Evolutionary conservation across 2,113 vertebrate species (phyloP).

Genomic region (Prinia subflava): DNA sequence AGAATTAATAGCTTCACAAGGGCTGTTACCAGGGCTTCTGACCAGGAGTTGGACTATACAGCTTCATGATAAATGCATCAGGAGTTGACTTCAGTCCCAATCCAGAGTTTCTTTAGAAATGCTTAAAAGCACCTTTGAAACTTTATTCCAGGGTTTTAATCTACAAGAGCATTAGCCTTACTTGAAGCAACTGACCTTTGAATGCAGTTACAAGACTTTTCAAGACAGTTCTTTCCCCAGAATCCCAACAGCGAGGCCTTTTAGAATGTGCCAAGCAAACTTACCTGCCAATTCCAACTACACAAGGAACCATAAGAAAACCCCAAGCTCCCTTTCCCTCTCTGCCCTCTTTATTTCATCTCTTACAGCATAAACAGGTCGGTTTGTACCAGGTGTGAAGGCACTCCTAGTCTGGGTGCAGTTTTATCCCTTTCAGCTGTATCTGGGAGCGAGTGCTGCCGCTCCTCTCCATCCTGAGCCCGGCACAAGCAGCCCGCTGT

Average conservation of each 20-base stretch:
- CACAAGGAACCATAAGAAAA: accelerated
- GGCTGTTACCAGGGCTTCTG: background rate
- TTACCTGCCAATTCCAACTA: background rate
- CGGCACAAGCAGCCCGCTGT: background rate
- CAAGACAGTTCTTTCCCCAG: background rate
- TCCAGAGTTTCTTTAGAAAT: background rate
- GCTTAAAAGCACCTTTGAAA: background rate
- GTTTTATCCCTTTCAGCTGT: background rate
- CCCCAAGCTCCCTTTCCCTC: background rate
- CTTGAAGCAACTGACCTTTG: background rate
- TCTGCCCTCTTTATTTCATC: accelerated
- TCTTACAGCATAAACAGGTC: background rate
- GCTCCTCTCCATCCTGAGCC: accelerated
- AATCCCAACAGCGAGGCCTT: background rate
- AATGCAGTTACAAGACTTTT: background rate
- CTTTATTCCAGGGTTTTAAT: background rate
- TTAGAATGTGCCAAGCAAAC: background rate
- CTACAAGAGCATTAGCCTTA: background rate
- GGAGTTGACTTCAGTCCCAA: background rate
- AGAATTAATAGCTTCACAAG: background rate
- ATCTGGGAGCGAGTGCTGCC: accelerated
- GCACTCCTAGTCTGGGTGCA: background rate
- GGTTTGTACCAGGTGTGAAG: background rate
- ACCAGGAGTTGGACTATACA: background rate
- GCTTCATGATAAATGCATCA: background rate